Evolutionary conservation across 2,888 invertebrate species (phyloP).

Genomic region (Hermaeophaga mercurialis): DNA sequence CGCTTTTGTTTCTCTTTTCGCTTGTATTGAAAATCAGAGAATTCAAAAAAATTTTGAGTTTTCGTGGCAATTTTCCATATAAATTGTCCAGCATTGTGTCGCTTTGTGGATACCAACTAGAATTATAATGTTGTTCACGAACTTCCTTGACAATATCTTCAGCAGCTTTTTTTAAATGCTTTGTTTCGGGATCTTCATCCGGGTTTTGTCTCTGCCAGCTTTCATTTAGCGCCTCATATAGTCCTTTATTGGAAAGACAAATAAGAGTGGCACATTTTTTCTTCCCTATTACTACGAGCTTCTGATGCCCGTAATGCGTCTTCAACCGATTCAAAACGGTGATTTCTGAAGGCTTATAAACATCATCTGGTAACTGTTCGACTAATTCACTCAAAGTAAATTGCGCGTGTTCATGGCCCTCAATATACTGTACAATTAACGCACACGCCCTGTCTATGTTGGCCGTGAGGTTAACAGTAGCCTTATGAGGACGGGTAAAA

Average conservation of each 20-base stretch:
- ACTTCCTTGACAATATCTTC: constrained; percentile 6
- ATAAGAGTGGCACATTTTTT: constrained; percentile 2
- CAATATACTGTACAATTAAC: constrained; percentile 5
- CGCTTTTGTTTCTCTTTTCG: not conserved
- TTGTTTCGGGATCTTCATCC: constrained; percentile 5
- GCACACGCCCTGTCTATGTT: constrained; percentile 1
- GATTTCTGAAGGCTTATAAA: constrained; percentile 8
- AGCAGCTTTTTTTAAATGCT: constrained; percentile 4
- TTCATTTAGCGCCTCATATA: constrained; percentile 10
- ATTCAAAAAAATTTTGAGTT: no score
- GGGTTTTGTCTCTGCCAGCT: constrained; percentile 5
- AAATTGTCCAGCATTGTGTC: constrained; percentile 9
- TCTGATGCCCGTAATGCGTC: constrained; percentile 5
- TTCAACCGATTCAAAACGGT: constrained; percentile 7
- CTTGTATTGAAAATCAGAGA: not conserved
- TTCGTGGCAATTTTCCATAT: constrained; percentile 6
- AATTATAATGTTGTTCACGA: not conserved
- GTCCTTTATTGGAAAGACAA: constrained; percentile 7
- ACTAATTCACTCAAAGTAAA: constrained; percentile 11
- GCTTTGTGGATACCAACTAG: constrained; percentile 2
- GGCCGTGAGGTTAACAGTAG: not conserved
- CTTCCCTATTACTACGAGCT: constrained; percentile 9
- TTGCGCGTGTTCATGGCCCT: constrained; percentile 4
- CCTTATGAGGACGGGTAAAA: not conserved
- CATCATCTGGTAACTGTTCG: constrained; percentile 8